phyloP scores from a whole-genome alignment of 2,113 vertebrate species.

The Dendrocopos noguchii region DNA sequence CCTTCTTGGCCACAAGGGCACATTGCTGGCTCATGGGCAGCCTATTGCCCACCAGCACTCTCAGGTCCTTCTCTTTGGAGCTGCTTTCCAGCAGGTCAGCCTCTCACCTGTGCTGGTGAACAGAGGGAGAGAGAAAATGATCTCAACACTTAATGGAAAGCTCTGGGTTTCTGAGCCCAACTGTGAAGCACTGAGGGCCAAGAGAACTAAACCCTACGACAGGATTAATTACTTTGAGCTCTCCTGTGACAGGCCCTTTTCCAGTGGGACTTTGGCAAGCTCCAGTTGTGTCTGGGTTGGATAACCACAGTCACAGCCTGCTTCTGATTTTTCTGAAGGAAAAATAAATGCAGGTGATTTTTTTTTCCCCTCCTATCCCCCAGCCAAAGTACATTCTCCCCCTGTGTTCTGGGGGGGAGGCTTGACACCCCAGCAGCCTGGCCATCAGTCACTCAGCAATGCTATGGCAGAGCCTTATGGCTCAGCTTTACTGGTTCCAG shows the following conservation, averaged over 20 bases:
- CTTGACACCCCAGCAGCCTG: neutral
- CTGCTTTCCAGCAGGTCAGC: no score
- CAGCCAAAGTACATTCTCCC: neutral
- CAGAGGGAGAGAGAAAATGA: neutral
- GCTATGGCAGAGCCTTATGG: neutral
- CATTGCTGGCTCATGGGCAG: no score
- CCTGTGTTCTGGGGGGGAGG: neutral
- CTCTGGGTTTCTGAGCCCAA: neutral
- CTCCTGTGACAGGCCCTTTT: neutral
- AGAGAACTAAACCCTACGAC: neutral
- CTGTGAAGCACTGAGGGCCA: neutral
- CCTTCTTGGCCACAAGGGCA: no score
- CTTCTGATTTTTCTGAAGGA: neutral
- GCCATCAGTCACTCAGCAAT: neutral
- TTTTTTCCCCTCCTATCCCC: neutral
- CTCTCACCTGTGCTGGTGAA: no score
- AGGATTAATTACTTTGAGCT: neutral
- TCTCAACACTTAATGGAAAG: neutral
- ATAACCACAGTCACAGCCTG: neutral
- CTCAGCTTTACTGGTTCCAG: neutral
- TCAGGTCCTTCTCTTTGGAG: no score
- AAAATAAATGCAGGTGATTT: neutral
- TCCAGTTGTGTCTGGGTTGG: neutral
- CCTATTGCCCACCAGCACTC: no score
- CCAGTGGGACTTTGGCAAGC: constrained; percentile 17